These are phyloP conservation scores for Calameuta idolon DNA, from an alignment of 2,888 invertebrate genomes.

Conservation along the genomic window DNA sequence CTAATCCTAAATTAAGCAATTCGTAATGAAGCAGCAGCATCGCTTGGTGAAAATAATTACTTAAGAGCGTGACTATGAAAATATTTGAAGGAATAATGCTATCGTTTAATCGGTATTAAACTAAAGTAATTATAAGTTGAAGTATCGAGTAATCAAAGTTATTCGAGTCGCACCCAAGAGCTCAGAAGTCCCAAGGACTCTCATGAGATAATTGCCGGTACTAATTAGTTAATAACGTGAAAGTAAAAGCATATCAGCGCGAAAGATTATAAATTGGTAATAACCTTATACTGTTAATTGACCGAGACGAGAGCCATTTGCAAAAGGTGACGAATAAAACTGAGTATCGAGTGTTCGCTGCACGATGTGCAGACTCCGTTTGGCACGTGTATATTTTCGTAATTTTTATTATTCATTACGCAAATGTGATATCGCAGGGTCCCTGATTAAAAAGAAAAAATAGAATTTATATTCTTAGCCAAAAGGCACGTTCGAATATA, in stretches of 20 bases:
- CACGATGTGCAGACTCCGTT: not conserved
- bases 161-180: not conserved
- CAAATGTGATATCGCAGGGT: not conserved
- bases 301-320: not conserved
- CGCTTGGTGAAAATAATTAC: not conserved
- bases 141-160: not conserved
- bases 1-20: not conserved
- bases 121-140: not conserved
- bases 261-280: not conserved
- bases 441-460: not conserved
- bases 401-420: not conserved
- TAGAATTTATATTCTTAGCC: not conserved
- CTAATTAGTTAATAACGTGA: not conserved
- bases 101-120: not conserved
- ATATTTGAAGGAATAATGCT: not conserved
- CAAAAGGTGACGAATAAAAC: not conserved
- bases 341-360: not conserved
- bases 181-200: not conserved
- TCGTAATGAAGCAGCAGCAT: not conserved
- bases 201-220: not conserved
- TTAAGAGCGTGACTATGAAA: not conserved
- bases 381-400: not conserved
- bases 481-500: not conserved
- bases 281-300: not conserved
- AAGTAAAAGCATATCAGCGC: not conserved